Evolutionary conservation across 2,113 vertebrate species (phyloP), one percentile per base, ranked within the genome.

Genomic region (Gavialis gangeticus): DNA sequence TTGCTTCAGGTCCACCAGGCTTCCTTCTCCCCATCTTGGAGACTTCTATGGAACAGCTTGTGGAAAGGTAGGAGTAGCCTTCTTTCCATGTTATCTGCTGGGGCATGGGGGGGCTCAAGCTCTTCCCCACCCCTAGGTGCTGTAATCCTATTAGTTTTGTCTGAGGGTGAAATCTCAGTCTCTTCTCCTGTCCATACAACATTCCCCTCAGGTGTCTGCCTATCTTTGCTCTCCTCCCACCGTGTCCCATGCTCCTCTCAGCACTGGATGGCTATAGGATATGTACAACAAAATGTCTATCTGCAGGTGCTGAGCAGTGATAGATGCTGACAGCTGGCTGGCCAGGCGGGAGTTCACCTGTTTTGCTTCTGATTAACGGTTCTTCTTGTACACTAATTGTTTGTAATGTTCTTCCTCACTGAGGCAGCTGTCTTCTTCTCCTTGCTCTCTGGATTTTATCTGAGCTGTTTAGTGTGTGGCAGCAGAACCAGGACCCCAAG

Each of bases 241-340:
- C 55, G 24, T n/a, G 19, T 34, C 17, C 64, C 77, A 91, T 22
- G 67, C 57, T 89, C 2, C 3, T 63, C 37, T 34, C 34, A 37
- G 67, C 13, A 76, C 60, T 0, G 1, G 69, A 18, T 24, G 83
- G 83, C 82, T 80, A 79, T 8, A 89, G 92, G 82, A 79, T 75
- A 66, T 2, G 62, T 64, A 86, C 59, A 86, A 79, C 88, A 84
- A 96, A 96, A 84, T 22, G 55, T 46, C 87, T 91, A 75, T 54
- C 84, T 89, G 86, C 94, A 95, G 93, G 90, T 93, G 86, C 94
- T 77, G 73, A 91, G 78, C 82, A 89, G 75, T 85, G 89, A 92
- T 54, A 80, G 92, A 96, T 92, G 94, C 88, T 91, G 92, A 69
- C 93, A 97, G 78, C 94, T 95, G 90, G 59, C 88, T 85, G 88